Evolutionary conservation across 2,797 vertebrate species (phyloP).

Genomic region (Centroberyx gerrardi): DNA sequence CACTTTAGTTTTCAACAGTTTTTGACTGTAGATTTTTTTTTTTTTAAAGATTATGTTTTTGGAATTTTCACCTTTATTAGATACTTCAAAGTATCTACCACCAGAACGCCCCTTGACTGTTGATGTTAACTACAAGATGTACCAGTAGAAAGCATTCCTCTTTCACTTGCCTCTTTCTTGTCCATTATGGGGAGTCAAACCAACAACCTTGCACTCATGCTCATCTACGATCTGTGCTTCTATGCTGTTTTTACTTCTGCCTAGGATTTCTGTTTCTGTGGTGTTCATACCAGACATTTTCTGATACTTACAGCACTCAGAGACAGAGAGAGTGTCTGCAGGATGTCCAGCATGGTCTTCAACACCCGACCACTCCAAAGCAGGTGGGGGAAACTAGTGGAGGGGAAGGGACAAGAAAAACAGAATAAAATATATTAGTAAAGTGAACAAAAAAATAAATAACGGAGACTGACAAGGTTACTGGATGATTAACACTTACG

Average conservation of each 20-base stretch:
- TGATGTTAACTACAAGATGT: neutral
- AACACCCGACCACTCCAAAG: constrained; percentile 98
- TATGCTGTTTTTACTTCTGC: neutral
- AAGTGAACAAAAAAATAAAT: neutral
- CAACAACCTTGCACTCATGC: neutral
- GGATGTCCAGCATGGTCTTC: constrained; percentile 98
- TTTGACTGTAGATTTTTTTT: too few species aligned
- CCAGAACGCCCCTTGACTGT: neutral
- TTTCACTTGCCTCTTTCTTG: neutral
- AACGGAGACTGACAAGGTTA: neutral
- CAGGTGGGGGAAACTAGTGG: constrained; percentile 93
- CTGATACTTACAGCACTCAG: constrained; percentile 92
- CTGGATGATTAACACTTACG: constrained; percentile 83
- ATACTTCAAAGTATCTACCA: too few species aligned
- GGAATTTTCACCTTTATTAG: too few species aligned
- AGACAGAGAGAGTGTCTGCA: constrained; percentile 92
- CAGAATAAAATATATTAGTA: neutral
- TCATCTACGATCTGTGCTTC: neutral
- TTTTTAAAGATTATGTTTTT: too few species aligned
- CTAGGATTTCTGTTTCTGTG: neutral
- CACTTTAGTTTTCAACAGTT: too few species aligned
- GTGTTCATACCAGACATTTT: neutral
- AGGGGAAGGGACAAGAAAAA: constrained; percentile 1
- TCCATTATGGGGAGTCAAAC: neutral
- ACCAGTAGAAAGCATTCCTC: neutral